Evolutionary conservation across 2,888 invertebrate genomes (phyloP).

Genomic region (Macaria notata): DNA sequence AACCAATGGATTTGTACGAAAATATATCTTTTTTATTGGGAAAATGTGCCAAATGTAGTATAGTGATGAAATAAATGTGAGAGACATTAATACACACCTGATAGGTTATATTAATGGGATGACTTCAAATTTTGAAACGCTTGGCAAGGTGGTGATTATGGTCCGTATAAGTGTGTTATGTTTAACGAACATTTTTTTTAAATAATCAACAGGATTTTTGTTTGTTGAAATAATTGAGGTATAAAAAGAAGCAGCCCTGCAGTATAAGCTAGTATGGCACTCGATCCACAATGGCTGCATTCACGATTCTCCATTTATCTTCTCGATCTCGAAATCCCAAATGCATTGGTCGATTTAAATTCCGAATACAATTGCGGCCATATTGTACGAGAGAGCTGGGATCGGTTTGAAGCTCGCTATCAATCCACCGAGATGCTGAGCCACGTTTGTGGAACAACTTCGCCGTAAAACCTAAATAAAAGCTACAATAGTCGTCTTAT

Average conservation of each 20-base stretch:
- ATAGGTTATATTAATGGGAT: no score
- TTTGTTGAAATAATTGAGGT: no score
- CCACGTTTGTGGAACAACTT: background rate
- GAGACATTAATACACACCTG: no score
- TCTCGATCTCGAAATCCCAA: constrained; percentile 15
- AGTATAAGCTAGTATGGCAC: constrained; percentile 7
- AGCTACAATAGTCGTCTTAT: no score
- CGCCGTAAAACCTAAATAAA: background rate
- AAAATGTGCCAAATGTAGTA: no score
- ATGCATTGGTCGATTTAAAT: constrained; percentile 24
- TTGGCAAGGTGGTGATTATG: no score
- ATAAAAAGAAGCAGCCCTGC: no score
- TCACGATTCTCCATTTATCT: constrained; percentile 12
- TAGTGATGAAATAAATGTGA: no score
- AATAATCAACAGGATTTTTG: no score
- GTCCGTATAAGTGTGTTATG: no score
- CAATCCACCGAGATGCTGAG: constrained; percentile 7
- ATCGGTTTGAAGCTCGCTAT: constrained; percentile 12
- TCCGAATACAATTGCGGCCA: constrained; percentile 14
- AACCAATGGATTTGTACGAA: background rate
- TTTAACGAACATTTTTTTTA: no score
- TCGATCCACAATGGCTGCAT: constrained; percentile 25
- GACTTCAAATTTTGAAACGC: no score
- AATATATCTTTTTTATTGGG: background rate
- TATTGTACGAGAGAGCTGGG: constrained; percentile 10